A percentile compares a stretch with the other conserved stretches of the same genome.
These are phyloP conservation scores for Quadroppia sp. DNA, from an alignment of 2,888 invertebrate genomes.

Conservation along the genomic window DNA sequence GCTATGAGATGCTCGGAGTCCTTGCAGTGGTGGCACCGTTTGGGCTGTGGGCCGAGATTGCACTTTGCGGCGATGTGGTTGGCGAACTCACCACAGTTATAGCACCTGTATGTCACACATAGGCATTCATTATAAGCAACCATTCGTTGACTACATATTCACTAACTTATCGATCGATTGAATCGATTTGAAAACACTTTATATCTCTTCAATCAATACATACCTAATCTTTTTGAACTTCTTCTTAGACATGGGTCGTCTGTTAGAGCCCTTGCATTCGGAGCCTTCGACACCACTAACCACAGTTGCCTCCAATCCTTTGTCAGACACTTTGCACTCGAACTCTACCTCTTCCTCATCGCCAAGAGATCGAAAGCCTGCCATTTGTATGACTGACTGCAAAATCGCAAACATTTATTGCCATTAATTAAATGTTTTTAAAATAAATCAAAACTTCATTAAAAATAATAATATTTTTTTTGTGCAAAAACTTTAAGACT, in stretches of 20 bases:
- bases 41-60: conserved; percentile 78
- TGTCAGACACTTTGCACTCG: conserved; percentile 74
- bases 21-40: conserved; percentile 84
- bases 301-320: conserved; percentile 78
- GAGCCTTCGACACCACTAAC: conserved; percentile 72
- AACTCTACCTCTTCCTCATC: conserved; percentile 86
- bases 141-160: no score
- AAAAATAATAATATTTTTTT: no score
- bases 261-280: conserved; percentile 76
- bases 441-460: background rate
- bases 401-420: conserved; percentile 50
- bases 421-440: conserved; percentile 7
- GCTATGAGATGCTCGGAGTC: conserved; percentile 82
- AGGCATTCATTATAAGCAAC: background rate
- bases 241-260: conserved; percentile 74
- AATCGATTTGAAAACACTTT: no score
- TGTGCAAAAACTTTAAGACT: no score
- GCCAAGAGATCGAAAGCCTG: conserved; percentile 78
- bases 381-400: conserved; percentile 86
- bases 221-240: conserved; percentile 79
- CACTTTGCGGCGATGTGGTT: conserved; percentile 90
- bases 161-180: no score
- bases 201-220: background rate
- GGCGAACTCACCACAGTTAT: conserved; percentile 87
- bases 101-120: conserved; percentile 63